These are phyloP conservation scores for Piscicola geometra DNA, from an alignment of 2,888 invertebrate genomes.

Conservation along the genomic window DNA sequence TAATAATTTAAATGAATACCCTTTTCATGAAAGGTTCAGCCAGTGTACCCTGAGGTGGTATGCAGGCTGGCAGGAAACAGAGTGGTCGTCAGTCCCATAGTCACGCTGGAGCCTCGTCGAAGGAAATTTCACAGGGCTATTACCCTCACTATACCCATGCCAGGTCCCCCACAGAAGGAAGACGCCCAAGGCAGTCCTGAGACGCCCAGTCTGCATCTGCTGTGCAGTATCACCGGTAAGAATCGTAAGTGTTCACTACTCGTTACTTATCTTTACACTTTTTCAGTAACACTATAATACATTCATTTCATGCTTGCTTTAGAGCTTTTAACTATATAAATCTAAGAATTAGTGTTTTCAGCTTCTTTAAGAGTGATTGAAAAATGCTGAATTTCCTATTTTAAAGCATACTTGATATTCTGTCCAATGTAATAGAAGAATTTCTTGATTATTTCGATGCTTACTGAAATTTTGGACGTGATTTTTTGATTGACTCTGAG, in stretches of 20 bases:
- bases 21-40: constrained; percentile 98
- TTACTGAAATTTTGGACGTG: too few species aligned
- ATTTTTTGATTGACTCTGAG: too few species aligned
- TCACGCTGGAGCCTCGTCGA: constrained; percentile 95
- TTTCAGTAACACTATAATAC: too few species aligned
- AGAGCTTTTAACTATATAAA: too few species aligned
- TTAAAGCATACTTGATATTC: too few species aligned
- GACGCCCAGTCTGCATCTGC: constrained; percentile 55
- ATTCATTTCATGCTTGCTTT: too few species aligned
- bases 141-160: constrained; percentile 95
- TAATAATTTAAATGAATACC: not conserved
- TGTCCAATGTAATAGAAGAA: too few species aligned
- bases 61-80: constrained; percentile 94
- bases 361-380: too few species aligned
- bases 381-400: too few species aligned
- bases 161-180: constrained; percentile 66
- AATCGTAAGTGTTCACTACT: constrained; percentile 34
- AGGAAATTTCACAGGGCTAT: constrained; percentile 99
- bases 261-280: not conserved
- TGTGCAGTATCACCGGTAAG: constrained; percentile 46
- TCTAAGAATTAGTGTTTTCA: too few species aligned
- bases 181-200: constrained; percentile 76
- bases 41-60: constrained; percentile 91
- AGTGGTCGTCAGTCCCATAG: constrained; percentile 98
- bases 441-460: too few species aligned